Percentiles rank a stretch among this genome's conserved stretches.
Evolutionary conservation across 2,888 invertebrate species (phyloP).

Genomic region (Himalopsyche japonica): DNA sequence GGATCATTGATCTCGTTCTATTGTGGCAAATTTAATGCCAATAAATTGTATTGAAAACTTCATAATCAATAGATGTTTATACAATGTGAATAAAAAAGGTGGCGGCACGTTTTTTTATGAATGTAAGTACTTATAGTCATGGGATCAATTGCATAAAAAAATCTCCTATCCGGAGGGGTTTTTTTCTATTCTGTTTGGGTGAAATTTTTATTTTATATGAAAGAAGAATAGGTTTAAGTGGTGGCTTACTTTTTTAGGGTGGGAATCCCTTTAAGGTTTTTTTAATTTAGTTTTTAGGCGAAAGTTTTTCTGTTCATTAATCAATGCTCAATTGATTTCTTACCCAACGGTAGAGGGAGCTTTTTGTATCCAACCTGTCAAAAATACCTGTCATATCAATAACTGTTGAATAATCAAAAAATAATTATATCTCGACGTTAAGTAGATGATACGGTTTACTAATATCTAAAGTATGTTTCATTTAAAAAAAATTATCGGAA

Average conservation of each 20-base stretch:
- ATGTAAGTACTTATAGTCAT: neutral
- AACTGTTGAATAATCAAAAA: too few species aligned
- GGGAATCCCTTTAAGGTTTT: neutral
- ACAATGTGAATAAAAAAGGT: constrained; percentile 13
- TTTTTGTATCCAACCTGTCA: neutral
- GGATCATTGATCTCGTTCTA: neutral
- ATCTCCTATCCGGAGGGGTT: neutral
- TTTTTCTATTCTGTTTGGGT: constrained; percentile 20
- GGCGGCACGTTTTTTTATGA: neutral
- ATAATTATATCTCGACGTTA: too few species aligned
- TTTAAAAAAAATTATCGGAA: too few species aligned
- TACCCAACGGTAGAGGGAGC: neutral
- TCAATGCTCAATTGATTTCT: constrained; percentile 35
- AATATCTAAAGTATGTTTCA: too few species aligned
- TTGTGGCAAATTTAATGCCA: neutral
- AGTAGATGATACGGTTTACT: too few species aligned
- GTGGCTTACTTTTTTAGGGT: constrained; percentile 4
- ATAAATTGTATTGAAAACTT: neutral
- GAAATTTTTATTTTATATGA: constrained; percentile 10
- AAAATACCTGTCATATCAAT: too few species aligned
- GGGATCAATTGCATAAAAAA: constrained; percentile 12
- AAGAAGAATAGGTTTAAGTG: constrained; percentile 27
- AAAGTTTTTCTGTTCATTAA: constrained; percentile 28
- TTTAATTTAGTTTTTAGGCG: constrained; percentile 3
- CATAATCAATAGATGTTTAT: constrained; percentile 6